These are phyloP conservation scores for Xylota sylvarum DNA, from an alignment of 2,888 invertebrate species.

Conservation along the genomic window DNA sequence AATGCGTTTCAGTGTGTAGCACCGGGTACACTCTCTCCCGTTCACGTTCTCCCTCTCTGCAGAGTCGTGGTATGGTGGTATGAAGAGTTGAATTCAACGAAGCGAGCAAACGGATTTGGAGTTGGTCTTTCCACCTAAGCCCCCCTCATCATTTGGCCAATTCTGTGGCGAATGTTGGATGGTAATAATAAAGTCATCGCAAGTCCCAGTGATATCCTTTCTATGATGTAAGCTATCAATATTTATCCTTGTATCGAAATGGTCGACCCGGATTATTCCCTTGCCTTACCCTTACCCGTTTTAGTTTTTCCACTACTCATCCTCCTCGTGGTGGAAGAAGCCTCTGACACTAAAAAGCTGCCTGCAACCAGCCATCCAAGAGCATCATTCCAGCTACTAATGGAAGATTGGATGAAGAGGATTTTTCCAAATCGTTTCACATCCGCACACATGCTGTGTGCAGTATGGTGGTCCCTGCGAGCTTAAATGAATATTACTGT, in stretches of 20 bases:
- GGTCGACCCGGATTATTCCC: constrained; percentile 66
- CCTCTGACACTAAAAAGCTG: constrained; percentile 53
- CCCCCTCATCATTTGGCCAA: constrained; percentile 64
- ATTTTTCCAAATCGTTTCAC: constrained; percentile 75
- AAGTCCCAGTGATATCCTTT: constrained; percentile 73
- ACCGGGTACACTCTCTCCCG: neutral
- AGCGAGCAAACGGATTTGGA: constrained; percentile 70
- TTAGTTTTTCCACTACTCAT: neutral
- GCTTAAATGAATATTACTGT: constrained; percentile 51
- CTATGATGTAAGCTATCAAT: constrained; percentile 76
- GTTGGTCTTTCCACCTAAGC: constrained; percentile 50
- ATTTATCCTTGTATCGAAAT: constrained; percentile 76
- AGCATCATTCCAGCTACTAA: constrained; percentile 62
- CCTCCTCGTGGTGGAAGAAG: neutral
- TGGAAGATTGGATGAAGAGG: constrained; percentile 73
- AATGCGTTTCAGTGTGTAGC: constrained; percentile 67
- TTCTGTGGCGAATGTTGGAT: constrained; percentile 76
- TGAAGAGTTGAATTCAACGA: constrained; percentile 37
- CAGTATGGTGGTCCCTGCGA: constrained; percentile 19
- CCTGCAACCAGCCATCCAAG: constrained; percentile 28
- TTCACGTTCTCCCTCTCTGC: neutral
- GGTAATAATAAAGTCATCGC: constrained; percentile 77
- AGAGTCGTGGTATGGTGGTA: too few relatives aligned
- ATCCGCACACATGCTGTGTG: constrained; percentile 59
- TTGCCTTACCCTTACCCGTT: constrained; percentile 18